These are phyloP conservation scores for Leptinotarsa defecta DNA, from an alignment of 1,140 invertebrate species.

Conservation along the genomic window DNA sequence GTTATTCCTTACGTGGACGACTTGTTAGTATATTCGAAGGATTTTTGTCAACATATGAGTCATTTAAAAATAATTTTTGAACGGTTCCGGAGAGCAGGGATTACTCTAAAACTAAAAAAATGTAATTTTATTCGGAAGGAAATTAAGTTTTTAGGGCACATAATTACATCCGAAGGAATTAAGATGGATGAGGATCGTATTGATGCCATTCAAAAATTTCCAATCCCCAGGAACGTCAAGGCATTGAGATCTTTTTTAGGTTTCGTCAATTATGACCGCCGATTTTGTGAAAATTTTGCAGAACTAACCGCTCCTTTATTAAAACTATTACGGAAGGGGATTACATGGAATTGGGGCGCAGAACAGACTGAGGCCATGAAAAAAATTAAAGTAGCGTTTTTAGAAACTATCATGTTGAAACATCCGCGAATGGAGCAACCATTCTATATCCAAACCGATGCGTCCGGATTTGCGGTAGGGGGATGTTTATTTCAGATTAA, in stretches of 20 bases:
- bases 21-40: background rate
- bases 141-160: conserved; percentile 18
- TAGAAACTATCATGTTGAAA: background rate
- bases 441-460: background rate
- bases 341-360: background rate
- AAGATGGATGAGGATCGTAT: conserved; percentile 49
- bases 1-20: background rate
- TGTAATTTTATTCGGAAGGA: background rate
- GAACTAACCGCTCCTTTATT: background rate
- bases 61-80: background rate
- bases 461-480: background rate
- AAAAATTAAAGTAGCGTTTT: background rate
- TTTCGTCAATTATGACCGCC: conserved; percentile 55
- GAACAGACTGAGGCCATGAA: background rate
- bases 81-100: background rate
- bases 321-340: background rate
- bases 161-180: conserved; percentile 46
- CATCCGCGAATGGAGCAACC: background rate
- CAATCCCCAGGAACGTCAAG: conserved; percentile 48
- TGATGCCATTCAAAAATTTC: conserved; percentile 45
- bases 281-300: conserved; percentile 49
- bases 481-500: background rate
- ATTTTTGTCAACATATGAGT: background rate
- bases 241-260: conserved; percentile 56
- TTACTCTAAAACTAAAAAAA: background rate